These are phyloP conservation scores for Argopecten irradians DNA, from an alignment of 1,140 invertebrate species.

Conservation along the genomic window DNA sequence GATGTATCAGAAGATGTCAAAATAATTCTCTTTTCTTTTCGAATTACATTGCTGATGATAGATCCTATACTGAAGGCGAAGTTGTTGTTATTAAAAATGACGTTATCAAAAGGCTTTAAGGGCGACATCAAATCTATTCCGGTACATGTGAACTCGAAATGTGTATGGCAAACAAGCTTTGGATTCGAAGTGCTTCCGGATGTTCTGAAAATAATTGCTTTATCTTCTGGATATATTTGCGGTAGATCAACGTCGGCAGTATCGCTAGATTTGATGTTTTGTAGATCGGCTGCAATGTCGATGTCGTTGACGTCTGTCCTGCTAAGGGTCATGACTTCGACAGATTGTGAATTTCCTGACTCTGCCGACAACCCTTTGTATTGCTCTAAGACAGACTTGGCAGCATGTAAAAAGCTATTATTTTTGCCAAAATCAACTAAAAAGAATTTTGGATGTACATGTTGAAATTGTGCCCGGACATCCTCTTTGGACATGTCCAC, in stretches of 20 bases:
- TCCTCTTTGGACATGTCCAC: background rate
- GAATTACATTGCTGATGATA: slow-evolving; percentile 11
- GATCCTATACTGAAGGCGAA: slow-evolving; percentile 45
- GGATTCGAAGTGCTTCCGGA: slow-evolving; percentile 36
- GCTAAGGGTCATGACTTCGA: background rate
- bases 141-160: background rate
- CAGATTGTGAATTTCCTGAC: background rate
- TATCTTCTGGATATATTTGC: slow-evolving; percentile 27
- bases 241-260: background rate
- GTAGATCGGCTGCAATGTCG: background rate
- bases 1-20: background rate
- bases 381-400: background rate
- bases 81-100: slow-evolving; percentile 41
- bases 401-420: background rate
- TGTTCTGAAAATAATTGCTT: slow-evolving; percentile 18
- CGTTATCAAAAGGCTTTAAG: background rate
- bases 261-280: background rate
- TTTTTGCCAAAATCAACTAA: background rate
- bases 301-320: background rate
- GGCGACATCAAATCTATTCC: background rate
- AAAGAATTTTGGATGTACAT: background rate
- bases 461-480: background rate
- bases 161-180: slow-evolving; percentile 26
- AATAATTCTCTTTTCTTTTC: slow-evolving; percentile 33
- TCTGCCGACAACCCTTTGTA: background rate